Evolutionary conservation across 2,113 vertebrate species (phyloP).

Genomic region (Puma concolor): DNA sequence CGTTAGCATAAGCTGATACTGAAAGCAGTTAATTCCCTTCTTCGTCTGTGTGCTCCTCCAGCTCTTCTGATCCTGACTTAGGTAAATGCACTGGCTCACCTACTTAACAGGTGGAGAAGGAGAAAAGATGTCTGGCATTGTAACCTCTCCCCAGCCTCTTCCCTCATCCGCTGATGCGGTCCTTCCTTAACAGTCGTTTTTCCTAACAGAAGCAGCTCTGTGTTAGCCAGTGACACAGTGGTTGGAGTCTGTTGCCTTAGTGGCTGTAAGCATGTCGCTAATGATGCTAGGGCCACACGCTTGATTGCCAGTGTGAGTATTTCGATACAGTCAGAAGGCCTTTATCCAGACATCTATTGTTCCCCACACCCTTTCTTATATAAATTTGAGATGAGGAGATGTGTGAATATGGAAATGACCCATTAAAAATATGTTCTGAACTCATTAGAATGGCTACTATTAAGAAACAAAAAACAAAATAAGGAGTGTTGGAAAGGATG

Average conservation of each 20-base stretch:
- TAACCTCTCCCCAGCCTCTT: background rate
- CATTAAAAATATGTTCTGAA: background rate
- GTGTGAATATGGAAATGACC: background rate
- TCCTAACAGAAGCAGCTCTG: background rate
- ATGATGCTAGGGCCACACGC: background rate
- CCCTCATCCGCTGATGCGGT: background rate
- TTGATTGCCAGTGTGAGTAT: background rate
- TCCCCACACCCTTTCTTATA: background rate
- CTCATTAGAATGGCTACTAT: background rate
- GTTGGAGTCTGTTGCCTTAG: background rate
- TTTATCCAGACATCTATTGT: background rate
- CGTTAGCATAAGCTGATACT: background rate
- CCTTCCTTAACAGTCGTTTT: background rate
- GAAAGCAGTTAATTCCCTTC: background rate
- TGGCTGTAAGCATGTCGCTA: background rate
- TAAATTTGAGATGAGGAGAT: background rate
- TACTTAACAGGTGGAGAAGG: constrained; percentile 75
- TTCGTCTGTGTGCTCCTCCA: background rate
- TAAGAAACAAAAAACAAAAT: background rate
- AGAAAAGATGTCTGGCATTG: constrained; percentile 28
- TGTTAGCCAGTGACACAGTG: background rate
- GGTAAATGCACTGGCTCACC: background rate
- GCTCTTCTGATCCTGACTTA: background rate
- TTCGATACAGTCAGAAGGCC: background rate
- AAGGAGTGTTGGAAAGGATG: background rate